Percentiles rank a stretch among this genome's conserved stretches.
These are phyloP conservation scores for Pseudococcus viburni DNA, from an alignment of 2,888 invertebrate species.

Conservation along the genomic window DNA sequence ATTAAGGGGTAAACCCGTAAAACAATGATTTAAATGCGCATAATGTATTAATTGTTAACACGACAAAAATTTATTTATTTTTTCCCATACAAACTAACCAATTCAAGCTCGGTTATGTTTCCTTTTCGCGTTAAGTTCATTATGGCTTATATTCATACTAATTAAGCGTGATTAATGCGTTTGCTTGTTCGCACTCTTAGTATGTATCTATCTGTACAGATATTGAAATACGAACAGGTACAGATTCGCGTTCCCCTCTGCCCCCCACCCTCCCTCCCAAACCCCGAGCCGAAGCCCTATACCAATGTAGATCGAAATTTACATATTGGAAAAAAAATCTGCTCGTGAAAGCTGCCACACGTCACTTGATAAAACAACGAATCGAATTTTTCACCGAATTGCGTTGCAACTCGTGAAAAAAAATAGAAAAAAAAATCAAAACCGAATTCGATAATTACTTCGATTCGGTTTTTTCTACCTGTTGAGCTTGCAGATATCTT, in stretches of 20 bases:
- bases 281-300: background rate
- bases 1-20: slow-evolving; percentile 5
- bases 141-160: slow-evolving; percentile 51
- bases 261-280: background rate
- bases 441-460: background rate
- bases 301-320: slow-evolving; percentile 25
- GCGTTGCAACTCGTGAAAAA: background rate
- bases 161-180: slow-evolving; percentile 50
- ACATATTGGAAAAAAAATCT: slow-evolving; percentile 31
- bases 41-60: slow-evolving; percentile 48
- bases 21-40: slow-evolving; percentile 45
- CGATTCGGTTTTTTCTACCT: background rate
- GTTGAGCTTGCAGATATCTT: no score
- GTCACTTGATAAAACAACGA: slow-evolving; percentile 19
- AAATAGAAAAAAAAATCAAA: background rate
- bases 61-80: slow-evolving; percentile 39
- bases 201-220: background rate
- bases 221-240: background rate
- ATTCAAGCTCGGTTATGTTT: slow-evolving; percentile 38
- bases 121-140: slow-evolving; percentile 46
- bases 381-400: background rate
- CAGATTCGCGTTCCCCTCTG: background rate
- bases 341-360: slow-evolving; percentile 15
- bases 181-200: slow-evolving; percentile 6
- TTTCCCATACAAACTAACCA: slow-evolving; percentile 38